These are phyloP conservation scores for Scomber scombrus DNA, from an alignment of 2,113 vertebrate species.

Conservation along the genomic window DNA sequence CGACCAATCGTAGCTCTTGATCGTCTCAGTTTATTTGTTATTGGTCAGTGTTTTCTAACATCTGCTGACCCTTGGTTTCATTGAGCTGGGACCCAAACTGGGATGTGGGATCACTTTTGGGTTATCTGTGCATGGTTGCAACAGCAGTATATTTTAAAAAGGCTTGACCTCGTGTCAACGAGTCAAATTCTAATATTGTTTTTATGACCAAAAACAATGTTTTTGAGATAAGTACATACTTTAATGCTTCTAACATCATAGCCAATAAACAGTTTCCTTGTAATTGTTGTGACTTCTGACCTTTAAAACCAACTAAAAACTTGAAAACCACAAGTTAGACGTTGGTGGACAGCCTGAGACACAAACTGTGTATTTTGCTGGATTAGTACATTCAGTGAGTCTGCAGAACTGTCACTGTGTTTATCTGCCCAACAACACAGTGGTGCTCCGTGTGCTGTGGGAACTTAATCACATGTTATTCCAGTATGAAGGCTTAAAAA, in stretches of 20 bases:
- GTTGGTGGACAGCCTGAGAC: too few species aligned
- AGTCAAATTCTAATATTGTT: too few species aligned
- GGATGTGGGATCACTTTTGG: too few species aligned
- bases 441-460: background rate
- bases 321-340: too few species aligned
- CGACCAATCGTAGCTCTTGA: too few species aligned
- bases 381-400: background rate
- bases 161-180: background rate
- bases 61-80: too few species aligned
- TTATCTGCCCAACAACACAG: background rate
- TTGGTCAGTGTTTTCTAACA: too few species aligned
- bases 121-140: too few species aligned
- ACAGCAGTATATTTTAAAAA: background rate
- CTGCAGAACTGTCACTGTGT: conserved; percentile 10
- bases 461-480: background rate
- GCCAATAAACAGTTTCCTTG: too few species aligned
- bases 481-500: background rate
- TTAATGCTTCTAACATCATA: background rate
- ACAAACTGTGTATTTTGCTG: background rate
- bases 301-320: background rate
- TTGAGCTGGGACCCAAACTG: too few species aligned
- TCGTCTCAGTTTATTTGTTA: too few species aligned
- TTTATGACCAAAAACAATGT: background rate
- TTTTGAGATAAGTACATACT: background rate
- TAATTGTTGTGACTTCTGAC: too few species aligned